phyloP scores from a whole-genome alignment of 2,797 vertebrate species.

The Bovichtus variegatus region DNA sequence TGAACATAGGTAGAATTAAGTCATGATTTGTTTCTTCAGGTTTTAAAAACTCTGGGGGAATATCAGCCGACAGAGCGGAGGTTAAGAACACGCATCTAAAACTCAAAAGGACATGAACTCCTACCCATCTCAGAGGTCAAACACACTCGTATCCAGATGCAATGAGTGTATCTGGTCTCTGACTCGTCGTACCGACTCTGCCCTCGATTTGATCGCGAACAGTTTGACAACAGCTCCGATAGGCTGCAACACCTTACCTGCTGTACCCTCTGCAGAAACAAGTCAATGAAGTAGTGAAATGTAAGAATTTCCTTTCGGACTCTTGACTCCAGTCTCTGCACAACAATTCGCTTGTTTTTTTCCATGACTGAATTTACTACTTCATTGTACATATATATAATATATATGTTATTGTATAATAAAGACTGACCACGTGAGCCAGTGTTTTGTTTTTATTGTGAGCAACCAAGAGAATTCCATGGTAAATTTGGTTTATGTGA shows the following conservation, averaged over 20 bases:
- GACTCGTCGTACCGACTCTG: background rate
- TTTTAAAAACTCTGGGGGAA: too few species aligned
- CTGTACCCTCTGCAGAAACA: too few species aligned
- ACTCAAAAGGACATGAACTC: conserved; percentile 2
- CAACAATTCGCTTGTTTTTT: background rate
- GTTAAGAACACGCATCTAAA: background rate
- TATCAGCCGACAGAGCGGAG: too few species aligned
- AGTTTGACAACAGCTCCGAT: conserved; percentile 6
- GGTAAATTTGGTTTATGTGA: too few species aligned
- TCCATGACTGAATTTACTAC: background rate
- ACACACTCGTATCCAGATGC: conserved; percentile 1
- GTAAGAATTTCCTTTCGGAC: background rate
- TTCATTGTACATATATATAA: background rate
- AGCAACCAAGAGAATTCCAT: too few species aligned
- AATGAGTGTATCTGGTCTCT: background rate
- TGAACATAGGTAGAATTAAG: background rate
- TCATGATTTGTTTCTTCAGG: background rate
- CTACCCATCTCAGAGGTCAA: background rate
- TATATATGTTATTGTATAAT: too few species aligned
- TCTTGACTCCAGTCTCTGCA: too few species aligned
- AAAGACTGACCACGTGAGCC: too few species aligned
- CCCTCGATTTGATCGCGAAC: background rate
- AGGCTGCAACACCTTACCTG: too few species aligned
- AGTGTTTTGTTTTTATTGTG: too few species aligned
- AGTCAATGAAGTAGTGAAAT: background rate